Evolutionary conservation across 2,888 invertebrate genomes (phyloP).

Genomic region (Eupithecia abbreviata): DNA sequence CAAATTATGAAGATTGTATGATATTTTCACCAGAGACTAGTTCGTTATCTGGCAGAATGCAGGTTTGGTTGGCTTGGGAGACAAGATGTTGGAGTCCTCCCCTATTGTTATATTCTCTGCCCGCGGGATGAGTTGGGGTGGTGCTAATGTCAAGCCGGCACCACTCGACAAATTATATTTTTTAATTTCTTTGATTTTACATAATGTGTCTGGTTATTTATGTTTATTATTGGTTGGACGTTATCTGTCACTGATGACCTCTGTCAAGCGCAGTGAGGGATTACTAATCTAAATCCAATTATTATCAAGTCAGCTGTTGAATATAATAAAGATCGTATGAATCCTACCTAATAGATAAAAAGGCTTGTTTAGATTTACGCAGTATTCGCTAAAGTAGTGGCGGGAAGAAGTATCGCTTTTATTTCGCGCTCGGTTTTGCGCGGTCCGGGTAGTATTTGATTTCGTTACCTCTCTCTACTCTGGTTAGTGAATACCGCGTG

Average conservation of each 20-base stretch:
- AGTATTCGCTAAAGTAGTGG: neutral
- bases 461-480: neutral
- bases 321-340: neutral
- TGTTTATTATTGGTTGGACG: neutral
- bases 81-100: no score
- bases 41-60: no score
- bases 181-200: no score
- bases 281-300: neutral
- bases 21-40: no score
- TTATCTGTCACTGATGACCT: neutral
- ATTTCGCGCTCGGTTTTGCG: neutral
- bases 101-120: neutral
- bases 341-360: neutral
- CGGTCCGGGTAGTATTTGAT: neutral
- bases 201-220: no score
- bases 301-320: neutral
- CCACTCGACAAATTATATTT: neutral
- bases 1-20: no score
- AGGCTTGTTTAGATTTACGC: neutral
- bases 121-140: neutral
- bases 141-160: neutral
- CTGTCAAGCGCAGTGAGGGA: neutral
- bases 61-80: no score
- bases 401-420: neutral
- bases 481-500: neutral